Conservation (phyloP, 2,888 invertebrate genomes). For the Kryphioiulus occultus region DNA sequence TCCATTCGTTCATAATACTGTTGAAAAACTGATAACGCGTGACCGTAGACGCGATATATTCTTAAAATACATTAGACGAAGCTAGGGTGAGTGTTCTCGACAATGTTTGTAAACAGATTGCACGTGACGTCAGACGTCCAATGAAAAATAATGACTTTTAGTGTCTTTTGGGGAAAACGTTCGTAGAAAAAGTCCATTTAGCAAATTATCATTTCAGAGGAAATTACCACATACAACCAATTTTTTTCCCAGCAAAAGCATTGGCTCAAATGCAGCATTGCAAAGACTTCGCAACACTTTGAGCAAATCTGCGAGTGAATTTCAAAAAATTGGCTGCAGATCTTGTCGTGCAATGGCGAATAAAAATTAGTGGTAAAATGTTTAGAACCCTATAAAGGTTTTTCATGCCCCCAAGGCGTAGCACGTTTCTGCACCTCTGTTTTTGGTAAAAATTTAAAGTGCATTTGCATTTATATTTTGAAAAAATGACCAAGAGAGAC, state of each 20-base stretch:
- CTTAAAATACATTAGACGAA: not conserved
- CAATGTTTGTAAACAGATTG: slow-evolving; percentile 13
- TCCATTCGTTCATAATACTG: not conserved
- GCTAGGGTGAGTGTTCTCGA: not conserved
- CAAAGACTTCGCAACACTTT: not conserved
- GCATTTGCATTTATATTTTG: not conserved
- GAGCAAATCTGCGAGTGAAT: not conserved
- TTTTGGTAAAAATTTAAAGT: slow-evolving; percentile 18
- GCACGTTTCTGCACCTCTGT: not conserved
- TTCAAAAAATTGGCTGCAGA: not conserved
- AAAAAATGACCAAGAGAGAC: not conserved
- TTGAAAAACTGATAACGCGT: not conserved
- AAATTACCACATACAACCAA: no score
- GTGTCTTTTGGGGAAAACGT: not conserved
- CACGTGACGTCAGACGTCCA: not conserved
- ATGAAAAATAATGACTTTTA: not conserved
- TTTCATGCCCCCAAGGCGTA: not conserved
- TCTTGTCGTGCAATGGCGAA: not conserved
- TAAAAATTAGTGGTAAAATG: not conserved
- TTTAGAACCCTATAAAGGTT: no score
- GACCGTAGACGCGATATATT: not conserved
- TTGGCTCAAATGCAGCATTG: no score
- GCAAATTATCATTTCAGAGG: not conserved
- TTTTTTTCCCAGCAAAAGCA: no score
- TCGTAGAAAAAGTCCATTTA: not conserved